Percentiles rank a stretch among this genome's conserved stretches.
Conservation (phyloP, 2,888 invertebrate species). For the Epistrophe eligans region DNA sequence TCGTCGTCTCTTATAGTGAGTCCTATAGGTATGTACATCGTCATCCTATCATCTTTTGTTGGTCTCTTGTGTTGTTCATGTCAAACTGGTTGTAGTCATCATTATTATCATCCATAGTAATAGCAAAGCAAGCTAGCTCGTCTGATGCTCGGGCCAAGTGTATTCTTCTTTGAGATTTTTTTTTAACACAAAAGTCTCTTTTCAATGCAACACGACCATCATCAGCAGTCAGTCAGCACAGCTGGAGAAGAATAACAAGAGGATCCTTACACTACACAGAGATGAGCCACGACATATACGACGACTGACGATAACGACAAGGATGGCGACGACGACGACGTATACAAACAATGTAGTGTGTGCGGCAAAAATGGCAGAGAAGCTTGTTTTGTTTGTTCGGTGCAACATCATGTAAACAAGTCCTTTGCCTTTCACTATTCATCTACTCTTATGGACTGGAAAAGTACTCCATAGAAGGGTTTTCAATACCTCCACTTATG, state of each 20-base stretch:
- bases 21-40: too few species aligned
- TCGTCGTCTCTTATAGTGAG: background rate
- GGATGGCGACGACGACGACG: background rate
- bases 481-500: conserved; percentile 26
- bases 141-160: conserved; percentile 7
- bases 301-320: background rate
- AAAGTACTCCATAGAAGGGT: conserved; percentile 30
- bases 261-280: conserved; percentile 17
- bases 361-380: conserved; percentile 15
- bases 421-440: conserved; percentile 43
- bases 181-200: conserved; percentile 44
- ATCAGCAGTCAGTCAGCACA: background rate
- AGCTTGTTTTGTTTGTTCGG: background rate
- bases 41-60: conserved; percentile 11
- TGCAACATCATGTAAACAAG: conserved; percentile 47
- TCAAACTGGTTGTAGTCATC: conserved; percentile 33
- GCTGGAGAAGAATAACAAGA: conserved; percentile 49
- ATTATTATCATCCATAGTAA: conserved; percentile 26
- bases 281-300: background rate
- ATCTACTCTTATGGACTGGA: conserved; percentile 51
- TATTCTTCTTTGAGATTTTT: conserved; percentile 48
- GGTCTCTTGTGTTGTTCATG: background rate
- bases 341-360: conserved; percentile 36
- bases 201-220: conserved; percentile 26
- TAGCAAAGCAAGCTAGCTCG: background rate